Conservation (phyloP, 2,113 vertebrate species). For the Cryptoleucopteryx plumbea region DNA sequence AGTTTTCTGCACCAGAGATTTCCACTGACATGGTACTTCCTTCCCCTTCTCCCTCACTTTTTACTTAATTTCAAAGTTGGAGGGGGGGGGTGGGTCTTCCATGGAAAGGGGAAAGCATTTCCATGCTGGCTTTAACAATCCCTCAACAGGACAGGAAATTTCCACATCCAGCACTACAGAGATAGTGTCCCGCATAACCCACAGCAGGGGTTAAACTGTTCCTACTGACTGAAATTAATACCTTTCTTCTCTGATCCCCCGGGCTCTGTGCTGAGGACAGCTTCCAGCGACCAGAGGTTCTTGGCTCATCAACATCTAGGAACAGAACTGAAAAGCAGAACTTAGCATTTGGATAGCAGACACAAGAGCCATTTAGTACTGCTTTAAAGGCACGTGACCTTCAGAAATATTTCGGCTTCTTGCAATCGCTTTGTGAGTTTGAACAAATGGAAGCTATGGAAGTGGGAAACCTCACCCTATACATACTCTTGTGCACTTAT, state of each 20-base stretch:
- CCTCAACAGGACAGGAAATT: neutral
- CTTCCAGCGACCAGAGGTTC: rapidly evolving
- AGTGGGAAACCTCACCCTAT: neutral
- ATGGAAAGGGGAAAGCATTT: neutral
- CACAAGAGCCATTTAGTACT: neutral
- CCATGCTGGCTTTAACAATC: neutral
- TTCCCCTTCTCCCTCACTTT: neutral
- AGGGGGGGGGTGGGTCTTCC: neutral
- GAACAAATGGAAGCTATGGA: neutral
- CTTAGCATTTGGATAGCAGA: neutral
- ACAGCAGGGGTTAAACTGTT: neutral
- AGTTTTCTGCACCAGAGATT: neutral
- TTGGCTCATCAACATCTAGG: neutral
- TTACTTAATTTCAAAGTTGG: neutral
- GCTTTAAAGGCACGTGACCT: neutral
- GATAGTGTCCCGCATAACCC: neutral
- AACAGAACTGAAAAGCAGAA: neutral
- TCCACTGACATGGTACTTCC: neutral
- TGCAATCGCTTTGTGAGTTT: neutral
- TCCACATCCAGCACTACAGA: neutral
- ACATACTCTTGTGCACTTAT: rapidly evolving
- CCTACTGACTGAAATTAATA: neutral
- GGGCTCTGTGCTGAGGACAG: rapidly evolving
- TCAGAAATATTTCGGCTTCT: neutral
- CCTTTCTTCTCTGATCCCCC: neutral